Evolutionary conservation across 2,797 vertebrate genomes (phyloP), one percentile per base, ranked within the genome.

Genomic region (Leucoraja ocellata): DNA sequence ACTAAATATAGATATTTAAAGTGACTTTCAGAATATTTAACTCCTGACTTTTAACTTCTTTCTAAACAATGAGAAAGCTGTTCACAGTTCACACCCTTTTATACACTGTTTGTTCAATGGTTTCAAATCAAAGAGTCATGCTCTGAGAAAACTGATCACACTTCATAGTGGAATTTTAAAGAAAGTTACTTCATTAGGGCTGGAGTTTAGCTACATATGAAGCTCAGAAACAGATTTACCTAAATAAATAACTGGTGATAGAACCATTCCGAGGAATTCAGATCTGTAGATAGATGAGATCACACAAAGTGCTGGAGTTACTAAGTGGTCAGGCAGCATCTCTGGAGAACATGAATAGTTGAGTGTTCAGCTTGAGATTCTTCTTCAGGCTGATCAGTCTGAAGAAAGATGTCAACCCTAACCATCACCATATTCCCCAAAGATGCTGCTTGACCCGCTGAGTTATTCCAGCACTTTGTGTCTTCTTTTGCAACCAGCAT

Each of bases 41-140:
- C 32, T 68, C 58, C 61, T 32, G n/a, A 90, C 21, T 91, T 39
- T 68, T 8, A 71, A 28, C 32, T 68, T 91, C 61, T 86, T 93
- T 94, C 93, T 93, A 94, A 93, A 95, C 94, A 95, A 94, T 94
- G 95, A 94, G 0, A 28, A 74, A 78, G 58, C 46, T 46, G 46
- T 46, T 46, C 46, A 46, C 46, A 2, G 46, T 46, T 46, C 46
- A 46, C 46, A 46, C n/a, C 74, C 91, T 68, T 32, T 39, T 18
- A 81, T 21, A 65, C 58, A 77, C 28, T 80, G 63, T 39, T 39
- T 93, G 61, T 4, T 32, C 78, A 84, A 68, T 93, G 18, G 36
- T 46, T 79, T 36, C 74, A 46, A 80, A 71, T 68, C 13, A 74
- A 46, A 46, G 39, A 46, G 8, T 91, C 68, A 91, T 93, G 23